A percentile compares a stretch with the other conserved stretches of the same genome.
Evolutionary conservation across 2,113 vertebrate species (phyloP).

Genomic region (Sisor rabdophorus): DNA sequence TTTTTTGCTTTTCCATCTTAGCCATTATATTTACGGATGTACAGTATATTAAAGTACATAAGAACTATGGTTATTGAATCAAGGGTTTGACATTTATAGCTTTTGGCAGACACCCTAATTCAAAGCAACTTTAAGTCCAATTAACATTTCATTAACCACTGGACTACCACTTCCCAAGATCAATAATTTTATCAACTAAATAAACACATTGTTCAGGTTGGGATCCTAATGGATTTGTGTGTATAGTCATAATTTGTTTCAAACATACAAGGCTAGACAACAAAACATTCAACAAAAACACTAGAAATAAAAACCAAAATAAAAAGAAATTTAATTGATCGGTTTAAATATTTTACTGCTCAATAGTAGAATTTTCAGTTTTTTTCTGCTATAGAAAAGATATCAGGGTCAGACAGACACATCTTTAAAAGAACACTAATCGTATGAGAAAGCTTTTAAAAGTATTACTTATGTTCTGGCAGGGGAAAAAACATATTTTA

Average conservation of each 20-base stretch:
- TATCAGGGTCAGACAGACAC: background rate
- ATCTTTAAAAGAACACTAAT: slow-evolving; percentile 31
- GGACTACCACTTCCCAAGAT: too few species aligned
- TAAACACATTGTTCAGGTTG: background rate
- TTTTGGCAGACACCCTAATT: too few species aligned
- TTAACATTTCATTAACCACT: too few species aligned
- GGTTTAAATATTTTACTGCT: background rate
- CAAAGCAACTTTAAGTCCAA: too few species aligned
- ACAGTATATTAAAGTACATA: too few species aligned
- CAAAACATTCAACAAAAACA: too few species aligned
- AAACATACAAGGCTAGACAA: background rate
- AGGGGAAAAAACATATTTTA: slow-evolving; percentile 3
- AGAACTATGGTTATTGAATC: too few species aligned
- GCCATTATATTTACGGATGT: too few species aligned
- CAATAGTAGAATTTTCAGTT: background rate
- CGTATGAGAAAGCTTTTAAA: slow-evolving; percentile 29
- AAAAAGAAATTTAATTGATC: background rate
- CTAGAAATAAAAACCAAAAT: too few species aligned
- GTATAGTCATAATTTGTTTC: background rate
- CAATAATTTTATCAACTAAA: background rate
- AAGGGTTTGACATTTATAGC: too few species aligned
- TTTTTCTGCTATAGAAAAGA: background rate
- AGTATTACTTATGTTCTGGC: slow-evolving; percentile 11
- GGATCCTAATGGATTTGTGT: background rate
- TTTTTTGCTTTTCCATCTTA: too few species aligned